Percentiles rank a stretch among this genome's conserved stretches.
phyloP scores from a whole-genome alignment of 2,797 vertebrate species.

The Onychomys torridus region DNA sequence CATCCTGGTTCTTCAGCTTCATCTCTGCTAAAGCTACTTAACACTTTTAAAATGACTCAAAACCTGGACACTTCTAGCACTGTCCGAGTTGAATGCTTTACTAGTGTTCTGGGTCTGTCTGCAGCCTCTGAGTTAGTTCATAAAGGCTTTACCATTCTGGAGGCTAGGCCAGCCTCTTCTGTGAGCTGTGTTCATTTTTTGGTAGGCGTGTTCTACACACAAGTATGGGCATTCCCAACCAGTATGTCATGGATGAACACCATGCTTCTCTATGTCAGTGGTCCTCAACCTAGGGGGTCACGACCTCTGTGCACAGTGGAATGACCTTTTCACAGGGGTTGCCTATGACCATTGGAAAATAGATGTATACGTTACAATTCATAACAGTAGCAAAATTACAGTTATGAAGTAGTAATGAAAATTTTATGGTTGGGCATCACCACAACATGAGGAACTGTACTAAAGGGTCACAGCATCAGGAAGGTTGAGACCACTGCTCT shows the following conservation, averaged over 20 bases:
- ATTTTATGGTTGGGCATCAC: not conserved
- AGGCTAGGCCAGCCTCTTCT: not conserved
- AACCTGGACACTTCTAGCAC: constrained; percentile 21
- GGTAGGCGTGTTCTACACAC: not conserved
- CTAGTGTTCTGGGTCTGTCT: constrained; percentile 19
- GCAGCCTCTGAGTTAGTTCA: not conserved
- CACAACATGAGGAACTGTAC: not conserved
- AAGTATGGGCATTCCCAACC: not conserved
- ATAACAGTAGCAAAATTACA: not conserved
- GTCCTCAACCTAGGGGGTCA: not conserved
- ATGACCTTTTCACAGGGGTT: not conserved
- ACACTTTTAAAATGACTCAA: not conserved
- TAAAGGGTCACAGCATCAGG: not conserved
- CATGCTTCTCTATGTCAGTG: not conserved
- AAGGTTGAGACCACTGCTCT: not conserved
- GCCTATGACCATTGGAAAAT: not conserved
- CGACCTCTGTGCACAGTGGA: not conserved
- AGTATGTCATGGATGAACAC: not conserved
- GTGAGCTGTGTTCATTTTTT: constrained; percentile 28
- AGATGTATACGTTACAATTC: not conserved
- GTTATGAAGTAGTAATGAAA: not conserved
- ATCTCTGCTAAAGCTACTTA: not conserved
- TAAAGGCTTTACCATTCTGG: not conserved
- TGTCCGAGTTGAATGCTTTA: not conserved
- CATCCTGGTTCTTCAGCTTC: not conserved